These are phyloP conservation scores for Chelon labrosus DNA, from an alignment of 2,797 vertebrate species.

Conservation along the genomic window DNA sequence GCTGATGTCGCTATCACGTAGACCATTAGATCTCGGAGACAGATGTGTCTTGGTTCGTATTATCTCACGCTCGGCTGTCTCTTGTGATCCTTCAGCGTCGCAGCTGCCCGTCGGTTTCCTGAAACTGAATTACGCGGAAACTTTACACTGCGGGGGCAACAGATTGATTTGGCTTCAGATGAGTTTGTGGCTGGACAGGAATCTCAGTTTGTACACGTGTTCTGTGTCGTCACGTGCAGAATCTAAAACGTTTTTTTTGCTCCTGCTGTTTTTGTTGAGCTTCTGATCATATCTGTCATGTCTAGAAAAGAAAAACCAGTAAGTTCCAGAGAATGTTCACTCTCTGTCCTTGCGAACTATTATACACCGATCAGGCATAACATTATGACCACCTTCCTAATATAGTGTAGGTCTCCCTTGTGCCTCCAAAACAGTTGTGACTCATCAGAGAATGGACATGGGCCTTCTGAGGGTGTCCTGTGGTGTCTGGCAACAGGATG, in stretches of 20 bases:
- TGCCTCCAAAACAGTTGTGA: no score
- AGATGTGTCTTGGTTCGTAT: conserved; percentile 57
- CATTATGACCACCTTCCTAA: no score
- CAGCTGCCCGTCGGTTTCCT: conserved; percentile 50
- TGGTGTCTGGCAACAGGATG: no score
- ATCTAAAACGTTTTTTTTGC: background rate
- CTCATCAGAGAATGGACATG: no score
- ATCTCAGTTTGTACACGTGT: conserved; percentile 4
- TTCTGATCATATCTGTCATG: no score
- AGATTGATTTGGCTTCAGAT: conserved; percentile 19
- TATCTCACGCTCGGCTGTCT: conserved; percentile 49
- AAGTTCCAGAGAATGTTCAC: no score
- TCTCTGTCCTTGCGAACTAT: no score
- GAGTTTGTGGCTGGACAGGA: background rate
- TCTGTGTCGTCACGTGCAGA: background rate
- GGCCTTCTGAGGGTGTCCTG: no score
- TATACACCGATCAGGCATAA: no score
- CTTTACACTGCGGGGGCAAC: conserved; percentile 24
- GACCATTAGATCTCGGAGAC: conserved; percentile 45
- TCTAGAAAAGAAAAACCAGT: no score
- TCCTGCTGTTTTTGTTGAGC: background rate
- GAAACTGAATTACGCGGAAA: conserved; percentile 64
- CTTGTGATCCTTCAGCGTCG: conserved; percentile 61
- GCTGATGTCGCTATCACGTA: conserved; percentile 22
- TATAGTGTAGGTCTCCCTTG: no score